Evolutionary conservation across 1,140 invertebrate species (phyloP).

Genomic region (Euschistus heros): DNA sequence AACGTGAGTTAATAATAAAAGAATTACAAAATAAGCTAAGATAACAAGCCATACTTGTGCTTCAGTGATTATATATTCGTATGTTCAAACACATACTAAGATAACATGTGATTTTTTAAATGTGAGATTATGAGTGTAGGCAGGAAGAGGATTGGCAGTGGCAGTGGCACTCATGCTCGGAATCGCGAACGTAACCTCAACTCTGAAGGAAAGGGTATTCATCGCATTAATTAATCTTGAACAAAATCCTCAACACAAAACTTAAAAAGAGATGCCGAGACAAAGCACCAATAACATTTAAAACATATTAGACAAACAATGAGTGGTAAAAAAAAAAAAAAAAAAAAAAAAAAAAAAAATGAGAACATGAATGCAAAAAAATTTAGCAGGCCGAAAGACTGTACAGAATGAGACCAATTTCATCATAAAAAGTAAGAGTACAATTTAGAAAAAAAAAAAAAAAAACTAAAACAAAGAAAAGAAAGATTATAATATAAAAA

Average conservation of each 20-base stretch:
- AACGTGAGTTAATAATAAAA: constrained; percentile 4
- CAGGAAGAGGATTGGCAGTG: background rate
- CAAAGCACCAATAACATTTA: constrained; percentile 14
- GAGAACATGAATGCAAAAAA: constrained; percentile 11
- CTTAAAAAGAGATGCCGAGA: constrained; percentile 11
- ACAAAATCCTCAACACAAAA: constrained; percentile 9
- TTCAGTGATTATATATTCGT: constrained; percentile 7
- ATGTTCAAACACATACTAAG: constrained; percentile 6
- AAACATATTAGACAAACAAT: constrained; percentile 1
- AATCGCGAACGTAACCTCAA: constrained; percentile 16
- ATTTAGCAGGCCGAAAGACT: constrained; percentile 14
- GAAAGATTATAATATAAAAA: constrained; percentile 31
- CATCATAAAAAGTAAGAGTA: constrained; percentile 20
- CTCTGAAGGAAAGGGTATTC: constrained; percentile 1
- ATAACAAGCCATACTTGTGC: constrained; percentile 15
- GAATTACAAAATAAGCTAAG: constrained; percentile 8
- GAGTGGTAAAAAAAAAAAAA: constrained; percentile 6
- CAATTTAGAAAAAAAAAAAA: constrained; percentile 15
- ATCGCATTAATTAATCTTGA: background rate
- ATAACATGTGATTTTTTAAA: constrained; percentile 5
- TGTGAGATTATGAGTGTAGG: constrained; percentile 5
- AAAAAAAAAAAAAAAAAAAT: constrained; percentile 3
- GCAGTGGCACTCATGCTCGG: background rate
- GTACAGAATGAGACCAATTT: constrained; percentile 16
- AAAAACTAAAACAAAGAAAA: constrained; percentile 19